Percentiles rank a stretch among this genome's conserved stretches.
Conservation (phyloP, 2,888 invertebrate species). For the Protodeltote pygarga region DNA sequence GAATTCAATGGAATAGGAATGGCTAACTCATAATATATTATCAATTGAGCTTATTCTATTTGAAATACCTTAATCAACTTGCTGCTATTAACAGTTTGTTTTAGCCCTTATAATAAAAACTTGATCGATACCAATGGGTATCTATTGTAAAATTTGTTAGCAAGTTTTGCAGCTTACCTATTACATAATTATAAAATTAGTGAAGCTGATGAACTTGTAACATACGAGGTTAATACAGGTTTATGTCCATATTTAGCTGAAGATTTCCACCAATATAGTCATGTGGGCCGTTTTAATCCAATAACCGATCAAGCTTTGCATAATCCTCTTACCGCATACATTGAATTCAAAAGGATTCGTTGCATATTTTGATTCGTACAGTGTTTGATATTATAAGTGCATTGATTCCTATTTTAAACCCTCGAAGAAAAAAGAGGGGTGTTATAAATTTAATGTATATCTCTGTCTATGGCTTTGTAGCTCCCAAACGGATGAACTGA, state of each 20-base stretch:
- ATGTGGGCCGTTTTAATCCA: constrained; percentile 49
- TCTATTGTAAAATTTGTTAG: too few relatives aligned
- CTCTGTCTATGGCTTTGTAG: too few relatives aligned
- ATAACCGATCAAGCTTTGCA: constrained; percentile 68
- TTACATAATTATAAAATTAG: neutral
- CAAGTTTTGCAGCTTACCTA: too few relatives aligned
- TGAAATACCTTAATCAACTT: too few relatives aligned
- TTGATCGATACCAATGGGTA: too few relatives aligned
- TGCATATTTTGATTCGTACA: constrained; percentile 38
- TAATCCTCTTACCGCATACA: constrained; percentile 61
- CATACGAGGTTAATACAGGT: constrained; percentile 21
- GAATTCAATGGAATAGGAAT: too few relatives aligned
- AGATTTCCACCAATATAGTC: constrained; percentile 33
- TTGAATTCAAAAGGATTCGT: constrained; percentile 45
- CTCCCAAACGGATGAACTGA: too few relatives aligned
- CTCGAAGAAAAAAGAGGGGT: neutral
- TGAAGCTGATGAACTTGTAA: constrained; percentile 8
- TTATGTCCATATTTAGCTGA: constrained; percentile 21
- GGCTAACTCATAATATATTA: too few relatives aligned
- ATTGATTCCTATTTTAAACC: neutral
- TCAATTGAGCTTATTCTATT: too few relatives aligned
- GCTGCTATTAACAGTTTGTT: too few relatives aligned
- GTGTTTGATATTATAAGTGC: neutral
- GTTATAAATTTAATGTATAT: neutral
- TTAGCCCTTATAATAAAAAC: too few relatives aligned